Base-by-base conservation (phyloP, 1,140 invertebrate genomes). In the Caenorhabditis tropicalis region DNA sequence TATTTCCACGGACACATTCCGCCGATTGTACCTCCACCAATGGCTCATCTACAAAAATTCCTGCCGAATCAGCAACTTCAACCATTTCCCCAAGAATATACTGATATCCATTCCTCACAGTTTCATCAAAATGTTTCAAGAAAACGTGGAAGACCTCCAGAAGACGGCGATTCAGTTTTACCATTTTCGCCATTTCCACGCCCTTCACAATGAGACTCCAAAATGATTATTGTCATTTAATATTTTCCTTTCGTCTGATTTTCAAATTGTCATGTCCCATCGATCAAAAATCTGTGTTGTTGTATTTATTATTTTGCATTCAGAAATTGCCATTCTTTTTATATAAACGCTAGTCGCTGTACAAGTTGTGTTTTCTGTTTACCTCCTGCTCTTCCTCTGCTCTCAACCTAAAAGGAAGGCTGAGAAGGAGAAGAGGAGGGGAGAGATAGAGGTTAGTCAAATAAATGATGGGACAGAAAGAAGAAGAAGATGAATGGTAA, bases 371-470 rank as follows among this genome's bases (percentile, higher is more conserved):
- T 65, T 65, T 65, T 65, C 12, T 39, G 31, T 65, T 65, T 65
- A n/a, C 58, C 33, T 39, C 31, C 33, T 21, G 31, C 31, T 65
- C 58, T 39, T 65, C 58, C 21, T 65, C 29, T 39, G 58, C 53
- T 56, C 53, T 56, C 53, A 27, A 31, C 53, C 53, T 29, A 58
- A 58, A 58, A 65, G n/a, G 58, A 15, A 39, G 1, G 36, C 31
- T 12, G 31, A 33, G 31, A 21, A 60, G 58, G 7, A 65, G 19
- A 10, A 74, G 65, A 31, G 7, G 7, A 43, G 39, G 39, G 39
- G 43, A 74, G 36, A 43, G 36, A 43, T 39, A 31, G 65, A 74
- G 65, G 65, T 74, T 74, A 74, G 65, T 43, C 65, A 74, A 74
- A 74, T 74, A 74, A 74, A 74, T 65, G 58, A 65, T 65, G 36